phyloP scores from a whole-genome alignment of 2,113 vertebrate species.

The Lichenostomus cassidix region DNA sequence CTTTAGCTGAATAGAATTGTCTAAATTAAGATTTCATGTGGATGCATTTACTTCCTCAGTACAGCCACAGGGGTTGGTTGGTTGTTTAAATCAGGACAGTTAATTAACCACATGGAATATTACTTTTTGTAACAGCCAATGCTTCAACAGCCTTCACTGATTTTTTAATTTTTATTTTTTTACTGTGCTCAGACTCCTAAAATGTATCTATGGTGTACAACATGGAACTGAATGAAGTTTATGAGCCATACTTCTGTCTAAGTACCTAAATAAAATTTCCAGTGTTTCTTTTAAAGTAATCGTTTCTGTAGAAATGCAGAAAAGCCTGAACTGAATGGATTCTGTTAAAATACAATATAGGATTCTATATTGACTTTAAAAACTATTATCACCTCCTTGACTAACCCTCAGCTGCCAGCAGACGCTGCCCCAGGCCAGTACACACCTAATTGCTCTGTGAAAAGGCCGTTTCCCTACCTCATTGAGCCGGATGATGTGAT shows the following conservation, averaged over 20 bases:
- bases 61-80: not conserved
- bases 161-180: not conserved
- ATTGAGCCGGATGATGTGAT: slow-evolving; percentile 99
- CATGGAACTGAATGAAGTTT: slow-evolving; percentile 48
- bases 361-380: slow-evolving; percentile 76
- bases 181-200: slow-evolving; percentile 3
- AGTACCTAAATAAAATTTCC: slow-evolving; percentile 70
- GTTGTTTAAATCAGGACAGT: not conserved
- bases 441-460: slow-evolving; percentile 96
- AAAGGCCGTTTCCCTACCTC: slow-evolving; percentile 96
- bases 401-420: slow-evolving; percentile 85
- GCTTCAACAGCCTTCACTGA: not conserved
- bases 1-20: not conserved
- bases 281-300: slow-evolving; percentile 47
- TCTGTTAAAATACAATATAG: slow-evolving; percentile 67
- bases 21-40: not conserved
- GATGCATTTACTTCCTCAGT: not conserved
- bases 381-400: slow-evolving; percentile 81
- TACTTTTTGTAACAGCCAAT: not conserved
- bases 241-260: slow-evolving; percentile 62
- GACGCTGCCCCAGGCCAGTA: slow-evolving; percentile 90
- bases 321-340: slow-evolving; percentile 61
- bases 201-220: not conserved
- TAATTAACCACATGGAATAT: not conserved
- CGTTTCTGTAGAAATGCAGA: slow-evolving; percentile 61